A percentile compares a stretch with the other conserved stretches of the same genome.
Evolutionary conservation across 1,140 invertebrate species (phyloP).

Genomic region (Rhynchophorus ferrugineus): DNA sequence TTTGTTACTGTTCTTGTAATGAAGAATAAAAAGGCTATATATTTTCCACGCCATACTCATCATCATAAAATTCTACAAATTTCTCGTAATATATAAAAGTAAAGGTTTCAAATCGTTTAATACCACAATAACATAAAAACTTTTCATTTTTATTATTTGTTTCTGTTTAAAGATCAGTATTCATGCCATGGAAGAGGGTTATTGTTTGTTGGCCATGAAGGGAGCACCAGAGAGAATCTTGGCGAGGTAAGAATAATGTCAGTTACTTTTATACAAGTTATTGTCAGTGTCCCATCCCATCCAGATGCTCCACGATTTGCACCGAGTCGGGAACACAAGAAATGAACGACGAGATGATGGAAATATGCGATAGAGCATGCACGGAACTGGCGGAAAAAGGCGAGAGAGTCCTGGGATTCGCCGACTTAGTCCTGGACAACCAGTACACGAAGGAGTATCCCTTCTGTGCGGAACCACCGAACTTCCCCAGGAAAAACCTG

Average conservation of each 20-base stretch:
- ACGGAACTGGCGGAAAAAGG: slow-evolving; percentile 77
- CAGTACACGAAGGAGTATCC: slow-evolving; percentile 44
- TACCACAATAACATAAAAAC: not conserved
- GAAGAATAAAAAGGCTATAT: too few relatives aligned
- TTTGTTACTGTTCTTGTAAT: too few relatives aligned
- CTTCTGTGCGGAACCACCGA: slow-evolving; percentile 59
- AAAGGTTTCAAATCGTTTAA: not conserved
- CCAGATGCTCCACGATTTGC: slow-evolving; percentile 62
- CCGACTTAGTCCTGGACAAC: slow-evolving; percentile 55
- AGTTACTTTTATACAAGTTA: too few relatives aligned
- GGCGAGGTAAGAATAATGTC: slow-evolving; percentile 46
- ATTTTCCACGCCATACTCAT: too few relatives aligned
- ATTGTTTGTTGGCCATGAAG: slow-evolving; percentile 71
- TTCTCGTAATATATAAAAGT: too few relatives aligned
- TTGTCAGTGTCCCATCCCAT: too few relatives aligned
- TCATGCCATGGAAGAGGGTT: slow-evolving; percentile 28
- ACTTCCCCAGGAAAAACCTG: slow-evolving; percentile 63
- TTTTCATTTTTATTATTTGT: slow-evolving; percentile 7
- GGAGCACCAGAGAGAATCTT: slow-evolving; percentile 87
- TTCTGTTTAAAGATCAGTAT: slow-evolving; percentile 31
- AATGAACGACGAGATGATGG: slow-evolving; percentile 49
- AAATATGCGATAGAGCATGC: slow-evolving; percentile 52
- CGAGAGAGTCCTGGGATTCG: slow-evolving; percentile 78
- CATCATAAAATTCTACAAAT: too few relatives aligned
- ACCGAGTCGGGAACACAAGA: slow-evolving; percentile 55